Evolutionary conservation across 2,888 invertebrate species (phyloP), one percentile per base, ranked within the genome.

Genomic region (Cerceris ruficornis): DNA sequence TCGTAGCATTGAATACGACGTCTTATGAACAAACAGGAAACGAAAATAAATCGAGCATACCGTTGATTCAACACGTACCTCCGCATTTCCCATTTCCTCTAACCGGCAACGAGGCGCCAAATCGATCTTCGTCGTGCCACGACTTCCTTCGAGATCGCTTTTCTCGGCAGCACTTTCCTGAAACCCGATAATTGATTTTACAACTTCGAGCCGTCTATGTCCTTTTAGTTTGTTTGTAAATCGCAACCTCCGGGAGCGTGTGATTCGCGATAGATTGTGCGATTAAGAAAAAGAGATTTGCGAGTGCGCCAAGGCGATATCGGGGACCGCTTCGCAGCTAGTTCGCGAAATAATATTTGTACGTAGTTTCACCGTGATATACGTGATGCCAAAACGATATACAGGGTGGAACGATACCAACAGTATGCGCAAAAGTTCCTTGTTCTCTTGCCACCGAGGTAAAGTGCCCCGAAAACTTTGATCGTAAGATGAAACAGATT

Each of bases 161-260:
- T 59, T 11, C 49, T 70, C 49, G 28, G 17, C 13, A 43, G 70
- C 28, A 49, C 46, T 64, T 64, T 41, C 46, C 62, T 14, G 52
- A 62, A 69, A 39, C 55, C 54, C 73, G 77, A 77, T 82, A 84
- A 84, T 85, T 76, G 77, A 85, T 85, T 85, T 78, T 70, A 65
- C 77, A 77, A 85, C 64, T 85, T 77, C 55, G 54, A 55, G 43
- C 66, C 55, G 49, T 62, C 14, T 65, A 43, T 58, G 54, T 52
- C 58, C 66, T 75, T 73, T 59, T 68, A 9, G 55, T 61, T 50
- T 72, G 67, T 72, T 68, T 76, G 72, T 67, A 77, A 64, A 81
- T 78, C 71, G 74, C 41, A 43, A 43, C 42, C n/a, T 17, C 42
- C 6, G 8, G 67, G 54, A 28, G 70, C 17, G 11, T 7, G 43